Evolutionary conservation across 1,140 invertebrate genomes (phyloP).

Genomic region (Drusus annulatus): DNA sequence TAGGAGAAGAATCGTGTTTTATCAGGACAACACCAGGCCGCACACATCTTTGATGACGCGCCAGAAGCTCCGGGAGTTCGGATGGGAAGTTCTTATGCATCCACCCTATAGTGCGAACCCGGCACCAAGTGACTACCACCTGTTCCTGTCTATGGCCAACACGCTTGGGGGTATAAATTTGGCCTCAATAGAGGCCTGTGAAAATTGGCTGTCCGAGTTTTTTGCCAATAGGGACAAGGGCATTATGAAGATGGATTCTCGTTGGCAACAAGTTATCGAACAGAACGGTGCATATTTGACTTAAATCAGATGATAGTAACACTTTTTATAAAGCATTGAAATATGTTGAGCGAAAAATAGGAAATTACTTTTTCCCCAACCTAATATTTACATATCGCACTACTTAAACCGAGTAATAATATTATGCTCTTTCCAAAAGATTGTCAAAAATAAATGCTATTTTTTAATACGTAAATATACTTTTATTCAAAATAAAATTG

Average conservation of each 20-base stretch:
- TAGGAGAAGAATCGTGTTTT: slow-evolving; percentile 16
- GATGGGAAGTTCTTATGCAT: slow-evolving; percentile 28
- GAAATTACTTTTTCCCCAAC: no score
- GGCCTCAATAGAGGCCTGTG: slow-evolving; percentile 22
- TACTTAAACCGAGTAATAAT: no score
- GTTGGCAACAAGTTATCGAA: slow-evolving; percentile 21
- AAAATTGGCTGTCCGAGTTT: slow-evolving; percentile 21
- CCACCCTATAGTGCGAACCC: slow-evolving; percentile 11
- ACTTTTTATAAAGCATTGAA: slow-evolving; percentile 28
- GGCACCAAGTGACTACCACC: slow-evolving; percentile 24
- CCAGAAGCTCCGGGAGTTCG: slow-evolving; percentile 19
- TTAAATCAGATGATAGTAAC: slow-evolving; percentile 28
- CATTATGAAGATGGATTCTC: slow-evolving; percentile 10
- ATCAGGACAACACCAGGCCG: slow-evolving; percentile 18
- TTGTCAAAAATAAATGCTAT: no score
- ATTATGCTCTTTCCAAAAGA: no score
- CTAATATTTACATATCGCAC: no score
- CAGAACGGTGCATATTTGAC: slow-evolving; percentile 23
- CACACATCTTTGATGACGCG: slow-evolving; percentile 22
- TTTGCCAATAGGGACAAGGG: slow-evolving; percentile 14
- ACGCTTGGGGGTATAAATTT: slow-evolving; percentile 20
- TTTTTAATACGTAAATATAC: no score
- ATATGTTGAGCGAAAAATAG: no score
- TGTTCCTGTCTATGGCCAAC: slow-evolving; percentile 25
- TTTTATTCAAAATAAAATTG: no score